Percentiles rank a stretch among this genome's conserved stretches.
Evolutionary conservation across 1,140 invertebrate genomes (phyloP).

Genomic region (Drosophila ficusphila): DNA sequence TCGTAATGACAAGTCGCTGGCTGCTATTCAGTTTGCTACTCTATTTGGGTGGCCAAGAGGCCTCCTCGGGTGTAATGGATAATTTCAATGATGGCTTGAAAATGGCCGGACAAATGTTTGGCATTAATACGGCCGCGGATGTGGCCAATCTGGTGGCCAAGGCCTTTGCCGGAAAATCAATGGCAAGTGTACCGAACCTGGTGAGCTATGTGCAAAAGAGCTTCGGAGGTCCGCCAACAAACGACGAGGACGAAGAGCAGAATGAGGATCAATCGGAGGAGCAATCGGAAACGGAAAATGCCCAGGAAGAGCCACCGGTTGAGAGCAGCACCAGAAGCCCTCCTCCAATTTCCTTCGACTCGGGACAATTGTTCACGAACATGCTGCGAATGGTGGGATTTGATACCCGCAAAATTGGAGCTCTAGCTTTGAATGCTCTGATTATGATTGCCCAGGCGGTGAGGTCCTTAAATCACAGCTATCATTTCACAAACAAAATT

Average conservation of each 20-base stretch:
- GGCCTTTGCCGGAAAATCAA: slow-evolving; percentile 78
- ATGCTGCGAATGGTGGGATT: slow-evolving; percentile 90
- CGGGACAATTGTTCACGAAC: slow-evolving; percentile 85
- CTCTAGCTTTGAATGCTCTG: slow-evolving; percentile 91
- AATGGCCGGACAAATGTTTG: slow-evolving; percentile 87
- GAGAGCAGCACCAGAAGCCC: slow-evolving; percentile 8
- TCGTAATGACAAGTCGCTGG: slow-evolving; percentile 55
- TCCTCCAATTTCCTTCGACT: slow-evolving; percentile 29
- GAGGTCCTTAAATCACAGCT: no score
- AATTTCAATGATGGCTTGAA: slow-evolving; percentile 87
- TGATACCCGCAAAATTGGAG: slow-evolving; percentile 89
- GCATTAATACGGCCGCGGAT: slow-evolving; percentile 84
- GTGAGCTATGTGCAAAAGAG: slow-evolving; percentile 59
- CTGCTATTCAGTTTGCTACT: slow-evolving; percentile 36
- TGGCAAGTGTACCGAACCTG: slow-evolving; percentile 45
- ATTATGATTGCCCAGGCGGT: slow-evolving; percentile 94
- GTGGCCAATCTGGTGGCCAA: slow-evolving; percentile 85
- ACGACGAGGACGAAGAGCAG: slow-evolving; percentile 4
- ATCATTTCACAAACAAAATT: no score
- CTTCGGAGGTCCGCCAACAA: slow-evolving; percentile 15
- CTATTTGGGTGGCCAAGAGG: slow-evolving; percentile 23
- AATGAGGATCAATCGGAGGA: slow-evolving; percentile 43
- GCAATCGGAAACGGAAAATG: slow-evolving; percentile 52
- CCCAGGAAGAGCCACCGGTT: slow-evolving; percentile 57
- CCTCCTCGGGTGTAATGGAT: slow-evolving; percentile 85